A percentile compares a stretch with the other conserved stretches of the same genome.
Evolutionary conservation across 2,888 invertebrate genomes (phyloP).

Genomic region (Meteorus cinctellus): DNA sequence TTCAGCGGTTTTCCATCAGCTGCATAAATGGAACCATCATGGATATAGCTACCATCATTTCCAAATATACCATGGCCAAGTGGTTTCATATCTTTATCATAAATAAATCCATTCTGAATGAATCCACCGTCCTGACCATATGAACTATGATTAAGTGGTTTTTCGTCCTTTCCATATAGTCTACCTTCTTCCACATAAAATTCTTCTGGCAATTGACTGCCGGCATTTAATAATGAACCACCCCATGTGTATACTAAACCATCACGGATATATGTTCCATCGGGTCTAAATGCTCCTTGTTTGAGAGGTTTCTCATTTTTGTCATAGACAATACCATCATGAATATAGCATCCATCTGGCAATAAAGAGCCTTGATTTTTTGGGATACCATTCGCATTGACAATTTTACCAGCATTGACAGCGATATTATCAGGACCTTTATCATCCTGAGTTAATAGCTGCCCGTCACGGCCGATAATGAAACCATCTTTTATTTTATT

Average conservation of each 20-base stretch:
- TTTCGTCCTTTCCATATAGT: slow-evolving; percentile 65
- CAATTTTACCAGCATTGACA: slow-evolving; percentile 66
- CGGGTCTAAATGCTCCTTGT: slow-evolving; percentile 67
- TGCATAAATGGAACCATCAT: slow-evolving; percentile 64
- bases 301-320: slow-evolving; percentile 62
- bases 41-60: slow-evolving; percentile 65
- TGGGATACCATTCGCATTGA: slow-evolving; percentile 62
- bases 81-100: slow-evolving; percentile 64
- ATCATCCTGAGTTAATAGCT: slow-evolving; percentile 64
- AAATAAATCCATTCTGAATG: slow-evolving; percentile 66
- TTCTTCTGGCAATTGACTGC: slow-evolving; percentile 63
- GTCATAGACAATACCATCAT: slow-evolving; percentile 65
- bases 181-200: slow-evolving; percentile 66
- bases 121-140: slow-evolving; percentile 66
- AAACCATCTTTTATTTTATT: slow-evolving; percentile 66
- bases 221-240: slow-evolving; percentile 66
- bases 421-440: slow-evolving; percentile 66
- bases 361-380: slow-evolving; percentile 65
- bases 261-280: slow-evolving; percentile 67
- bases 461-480: slow-evolving; percentile 67
- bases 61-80: slow-evolving; percentile 64
- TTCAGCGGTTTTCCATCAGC: slow-evolving; percentile 62
- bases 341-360: slow-evolving; percentile 68
- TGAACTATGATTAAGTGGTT: slow-evolving; percentile 65
- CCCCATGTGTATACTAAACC: slow-evolving; percentile 68